Evolutionary conservation across 2,797 vertebrate genomes (phyloP), one percentile per base, ranked within the genome.

Genomic region (Heteromormyrus szaboi): DNA sequence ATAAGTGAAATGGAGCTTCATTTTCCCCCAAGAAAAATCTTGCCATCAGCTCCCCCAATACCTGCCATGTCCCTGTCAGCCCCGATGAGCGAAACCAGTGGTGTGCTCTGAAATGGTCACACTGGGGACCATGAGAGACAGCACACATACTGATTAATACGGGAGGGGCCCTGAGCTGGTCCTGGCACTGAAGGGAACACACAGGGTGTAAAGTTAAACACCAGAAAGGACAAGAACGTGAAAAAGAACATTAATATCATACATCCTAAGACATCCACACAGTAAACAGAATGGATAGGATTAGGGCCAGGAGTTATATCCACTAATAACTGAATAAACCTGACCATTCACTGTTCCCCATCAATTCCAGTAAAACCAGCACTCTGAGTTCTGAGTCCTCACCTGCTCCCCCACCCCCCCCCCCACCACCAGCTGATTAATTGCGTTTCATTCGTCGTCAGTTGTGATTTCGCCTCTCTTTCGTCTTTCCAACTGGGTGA

Each of bases 401-500:
- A 83, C 14, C 79, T 6, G 22, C 17, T 22, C 6, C 19, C 54
- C 44, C 41, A 41, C n/a, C 37, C 54, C 4, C 4, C 19, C 29
- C 25, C 14, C n/a, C 9, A 2, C 46, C 48, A 22, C 22, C 8
- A 22, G n/a, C 54, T 22, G 54, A 59, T 59, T 59, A 59, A 19
- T 59, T 8, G 19, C 19, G 2, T 59, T 59, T 59, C n/a, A 59
- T 29, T 68, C 29, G 0, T 68, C 29, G 0, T 76, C 81, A 90
- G 22, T 87, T 79, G 19, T 8, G 86, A n/a, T 84, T 51, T 65
- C 68, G 90, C 59, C 85, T 88, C 46, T 88, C 59, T 54, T 85
- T 65, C 79, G 89, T 88, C 86, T 90, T 88, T 89, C 76, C 48
- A 88, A 76, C 79, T 2, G 46, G 87, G 50, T 65, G 37, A 12